phyloP scores from a whole-genome alignment of 2,888 invertebrate genomes.

The Trachelus stipa region DNA sequence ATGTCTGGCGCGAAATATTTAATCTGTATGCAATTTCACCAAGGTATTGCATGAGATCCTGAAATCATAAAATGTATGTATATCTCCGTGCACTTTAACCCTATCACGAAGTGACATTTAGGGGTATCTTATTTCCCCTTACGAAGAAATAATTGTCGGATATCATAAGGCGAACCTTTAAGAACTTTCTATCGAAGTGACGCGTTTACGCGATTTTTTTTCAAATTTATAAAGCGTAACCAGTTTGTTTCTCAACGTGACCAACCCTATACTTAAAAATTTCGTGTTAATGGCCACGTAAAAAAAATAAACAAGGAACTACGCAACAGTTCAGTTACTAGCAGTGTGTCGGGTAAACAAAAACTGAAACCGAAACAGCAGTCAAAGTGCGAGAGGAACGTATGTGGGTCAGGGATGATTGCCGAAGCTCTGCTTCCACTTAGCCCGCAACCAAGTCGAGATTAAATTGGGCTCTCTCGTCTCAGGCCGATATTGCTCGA shows the following conservation, averaged over 20 bases:
- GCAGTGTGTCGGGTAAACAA: not conserved
- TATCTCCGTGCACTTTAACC: not conserved
- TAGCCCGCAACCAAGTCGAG: constrained; percentile 14
- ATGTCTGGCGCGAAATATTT: not conserved
- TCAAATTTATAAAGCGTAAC: not conserved
- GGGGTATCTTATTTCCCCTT: not conserved
- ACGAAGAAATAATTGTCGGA: not conserved
- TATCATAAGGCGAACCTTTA: too few relatives aligned
- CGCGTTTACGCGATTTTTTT: not conserved
- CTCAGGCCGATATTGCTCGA: not conserved
- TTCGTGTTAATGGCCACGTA: not conserved
- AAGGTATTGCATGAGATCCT: not conserved
- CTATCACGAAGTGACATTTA: not conserved
- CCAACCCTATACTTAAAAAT: not conserved
- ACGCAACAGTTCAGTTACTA: not conserved
- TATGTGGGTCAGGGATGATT: constrained; percentile 22
- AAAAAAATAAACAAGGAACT: not conserved
- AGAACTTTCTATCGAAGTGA: not conserved
- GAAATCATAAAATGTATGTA: not conserved
- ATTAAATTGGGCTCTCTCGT: constrained; percentile 16
- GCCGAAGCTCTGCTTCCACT: constrained; percentile 18
- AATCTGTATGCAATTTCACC: not conserved
- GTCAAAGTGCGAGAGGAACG: constrained; percentile 5
- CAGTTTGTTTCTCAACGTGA: not conserved
- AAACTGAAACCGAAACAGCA: constrained; percentile 8